Conservation (phyloP, 2,797 vertebrate species). For the Amazona ochrocephala region DNA sequence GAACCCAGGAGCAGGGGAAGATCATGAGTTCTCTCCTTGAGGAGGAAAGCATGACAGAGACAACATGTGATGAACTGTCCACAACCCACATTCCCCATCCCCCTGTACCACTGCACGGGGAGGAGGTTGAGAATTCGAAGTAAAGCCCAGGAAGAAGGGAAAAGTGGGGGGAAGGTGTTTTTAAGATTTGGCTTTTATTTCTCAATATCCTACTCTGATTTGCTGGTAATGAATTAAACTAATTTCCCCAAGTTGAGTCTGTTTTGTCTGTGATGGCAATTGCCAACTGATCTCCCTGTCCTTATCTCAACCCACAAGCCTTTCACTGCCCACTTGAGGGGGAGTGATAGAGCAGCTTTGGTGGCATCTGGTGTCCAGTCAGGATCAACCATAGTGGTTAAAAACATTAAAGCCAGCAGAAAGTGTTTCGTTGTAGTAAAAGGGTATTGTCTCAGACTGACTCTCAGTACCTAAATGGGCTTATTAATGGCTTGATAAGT, state of each 20-base stretch:
- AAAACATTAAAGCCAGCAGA: not conserved
- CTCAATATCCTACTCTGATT: not conserved
- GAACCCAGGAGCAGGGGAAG: not conserved
- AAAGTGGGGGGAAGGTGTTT: not conserved
- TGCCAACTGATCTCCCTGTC: not conserved
- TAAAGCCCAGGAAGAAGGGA: not conserved
- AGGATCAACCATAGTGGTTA: not conserved
- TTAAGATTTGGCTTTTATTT: not conserved
- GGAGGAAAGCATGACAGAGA: not conserved
- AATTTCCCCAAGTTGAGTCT: not conserved
- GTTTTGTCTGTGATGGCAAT: not conserved
- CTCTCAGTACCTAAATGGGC: not conserved
- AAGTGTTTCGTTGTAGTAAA: not conserved
- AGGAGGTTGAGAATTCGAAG: not conserved
- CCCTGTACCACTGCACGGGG: not conserved
- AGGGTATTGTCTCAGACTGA: not conserved
- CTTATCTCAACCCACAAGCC: not conserved
- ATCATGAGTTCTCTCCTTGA: not conserved
- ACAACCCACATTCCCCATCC: not conserved
- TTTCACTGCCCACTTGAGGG: not conserved
- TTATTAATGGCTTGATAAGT: not conserved
- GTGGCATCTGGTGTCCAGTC: not conserved
- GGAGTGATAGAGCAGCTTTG: not conserved
- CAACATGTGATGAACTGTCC: not conserved
- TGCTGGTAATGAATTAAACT: not conserved